Conservation (phyloP, 35 echinoderm and acorn worm species). For the Amphiura filiformis region DNA sequence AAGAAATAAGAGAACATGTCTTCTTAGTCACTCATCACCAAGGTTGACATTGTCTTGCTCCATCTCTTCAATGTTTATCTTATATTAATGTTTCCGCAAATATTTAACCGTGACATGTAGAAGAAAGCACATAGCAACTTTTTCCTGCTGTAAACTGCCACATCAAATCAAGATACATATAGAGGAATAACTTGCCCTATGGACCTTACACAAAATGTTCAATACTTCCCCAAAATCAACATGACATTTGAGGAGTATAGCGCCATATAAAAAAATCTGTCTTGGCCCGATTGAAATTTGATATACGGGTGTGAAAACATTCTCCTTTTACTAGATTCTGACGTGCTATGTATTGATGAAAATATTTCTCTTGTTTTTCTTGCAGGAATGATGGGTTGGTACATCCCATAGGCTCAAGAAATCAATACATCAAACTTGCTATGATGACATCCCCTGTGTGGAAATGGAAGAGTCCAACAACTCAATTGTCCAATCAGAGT, state of each 20-base stretch:
- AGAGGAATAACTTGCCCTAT: constrained; percentile 8
- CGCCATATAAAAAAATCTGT: background rate
- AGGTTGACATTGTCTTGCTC: background rate
- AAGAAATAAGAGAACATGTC: background rate
- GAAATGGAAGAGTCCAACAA: background rate
- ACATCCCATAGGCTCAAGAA: background rate
- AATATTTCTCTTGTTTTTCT: constrained; percentile 13
- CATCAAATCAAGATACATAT: background rate
- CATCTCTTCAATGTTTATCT: background rate
- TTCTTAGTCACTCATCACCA: background rate
- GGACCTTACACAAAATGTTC: constrained; percentile 5
- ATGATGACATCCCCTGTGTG: background rate
- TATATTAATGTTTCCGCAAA: constrained; percentile 3
- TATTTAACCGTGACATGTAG: background rate
- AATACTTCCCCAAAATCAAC: constrained; percentile 11
- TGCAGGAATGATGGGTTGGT: background rate
- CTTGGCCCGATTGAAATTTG: constrained; percentile 3
- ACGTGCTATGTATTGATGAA: constrained; percentile 4
- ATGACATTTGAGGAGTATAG: background rate
- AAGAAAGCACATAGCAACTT: background rate
- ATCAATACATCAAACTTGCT: background rate
- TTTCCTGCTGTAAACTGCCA: background rate
- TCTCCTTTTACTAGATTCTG: background rate
- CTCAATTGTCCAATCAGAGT: background rate
- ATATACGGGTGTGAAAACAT: constrained; percentile 11